A percentile compares a stretch with the other conserved stretches of the same genome.
These are phyloP conservation scores for Syngnathus scovelli DNA, from an alignment of 2,113 vertebrate genomes.

Conservation along the genomic window DNA sequence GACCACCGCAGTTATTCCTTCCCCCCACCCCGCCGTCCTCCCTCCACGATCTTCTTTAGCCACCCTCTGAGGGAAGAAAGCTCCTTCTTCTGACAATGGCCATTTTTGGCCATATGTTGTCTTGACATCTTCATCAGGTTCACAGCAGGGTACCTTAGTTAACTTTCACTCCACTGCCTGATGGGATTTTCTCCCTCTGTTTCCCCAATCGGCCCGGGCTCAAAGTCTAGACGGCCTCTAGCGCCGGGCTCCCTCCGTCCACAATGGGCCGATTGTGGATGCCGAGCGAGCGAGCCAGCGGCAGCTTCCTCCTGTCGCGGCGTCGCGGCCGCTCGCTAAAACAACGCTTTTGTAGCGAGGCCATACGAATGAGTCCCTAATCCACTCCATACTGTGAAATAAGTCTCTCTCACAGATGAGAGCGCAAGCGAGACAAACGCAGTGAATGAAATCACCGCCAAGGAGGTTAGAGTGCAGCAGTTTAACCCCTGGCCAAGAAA, in stretches of 20 bases:
- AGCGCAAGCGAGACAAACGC: slow-evolving; percentile 48
- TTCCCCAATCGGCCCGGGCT: slow-evolving; percentile 77
- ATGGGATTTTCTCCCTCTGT: slow-evolving; percentile 87
- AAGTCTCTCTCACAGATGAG: slow-evolving; percentile 78
- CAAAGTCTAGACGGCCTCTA: slow-evolving; percentile 83
- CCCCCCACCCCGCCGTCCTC: slow-evolving; percentile 43
- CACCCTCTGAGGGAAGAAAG: slow-evolving; percentile 63
- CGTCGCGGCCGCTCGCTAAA: slow-evolving; percentile 77
- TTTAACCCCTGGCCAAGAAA: slow-evolving; percentile 91
- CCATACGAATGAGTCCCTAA: slow-evolving; percentile 78
- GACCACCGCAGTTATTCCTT: slow-evolving; percentile 79
- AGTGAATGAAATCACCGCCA: slow-evolving; percentile 75
- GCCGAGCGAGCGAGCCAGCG: slow-evolving; percentile 69
- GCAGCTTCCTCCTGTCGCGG: slow-evolving; percentile 86
- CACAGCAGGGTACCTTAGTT: slow-evolving; percentile 92
- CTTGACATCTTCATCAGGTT: slow-evolving; percentile 97
- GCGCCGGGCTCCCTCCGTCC: slow-evolving; percentile 73
- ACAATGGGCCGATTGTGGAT: slow-evolving; percentile 84
- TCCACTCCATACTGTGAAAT: slow-evolving; percentile 87
- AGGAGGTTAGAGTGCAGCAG: slow-evolving; percentile 90
- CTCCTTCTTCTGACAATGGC: slow-evolving; percentile 83
- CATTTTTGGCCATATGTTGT: slow-evolving; percentile 91
- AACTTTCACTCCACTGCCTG: slow-evolving; percentile 95
- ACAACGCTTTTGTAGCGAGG: slow-evolving; percentile 82
- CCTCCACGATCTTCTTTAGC: slow-evolving; percentile 49